Evolutionary conservation across 2,888 invertebrate species (phyloP).

Genomic region (Acheta domesticus): DNA sequence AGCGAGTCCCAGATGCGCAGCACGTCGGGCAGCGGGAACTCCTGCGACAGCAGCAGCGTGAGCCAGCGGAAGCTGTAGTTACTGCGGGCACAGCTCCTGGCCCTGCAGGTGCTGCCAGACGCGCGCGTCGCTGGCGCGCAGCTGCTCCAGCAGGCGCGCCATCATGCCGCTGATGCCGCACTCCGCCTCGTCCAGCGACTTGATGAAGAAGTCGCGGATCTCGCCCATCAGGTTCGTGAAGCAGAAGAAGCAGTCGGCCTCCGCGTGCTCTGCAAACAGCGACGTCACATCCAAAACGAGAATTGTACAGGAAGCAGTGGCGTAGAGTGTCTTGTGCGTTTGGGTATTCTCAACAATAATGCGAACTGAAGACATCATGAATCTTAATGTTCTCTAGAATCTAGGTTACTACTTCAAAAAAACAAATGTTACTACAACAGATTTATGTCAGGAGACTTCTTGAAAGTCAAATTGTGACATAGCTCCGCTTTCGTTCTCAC

Average conservation of each 20-base stretch:
- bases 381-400: no score
- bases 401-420: no score
- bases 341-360: no score
- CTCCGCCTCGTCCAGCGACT: constrained; percentile 88
- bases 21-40: constrained; percentile 95
- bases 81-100: constrained; percentile 90
- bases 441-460: no score
- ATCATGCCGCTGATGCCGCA: constrained; percentile 90
- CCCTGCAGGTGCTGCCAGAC: constrained; percentile 74
- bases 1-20: constrained; percentile 96
- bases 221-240: constrained; percentile 98
- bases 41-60: constrained; percentile 91
- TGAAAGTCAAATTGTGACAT: no score
- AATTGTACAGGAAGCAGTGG: no score
- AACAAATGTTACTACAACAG: no score
- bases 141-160: constrained; percentile 70
- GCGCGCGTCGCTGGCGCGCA: constrained; percentile 71
- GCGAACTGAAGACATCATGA: no score
- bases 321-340: no score
- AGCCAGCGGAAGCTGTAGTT: constrained; percentile 98
- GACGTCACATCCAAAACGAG: no score
- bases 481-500: no score
- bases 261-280: constrained; percentile 75
- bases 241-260: constrained; percentile 96
- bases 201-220: constrained; percentile 95